These are phyloP conservation scores for Tinamus major DNA, from an alignment of 2,797 vertebrate genomes.

Conservation along the genomic window DNA sequence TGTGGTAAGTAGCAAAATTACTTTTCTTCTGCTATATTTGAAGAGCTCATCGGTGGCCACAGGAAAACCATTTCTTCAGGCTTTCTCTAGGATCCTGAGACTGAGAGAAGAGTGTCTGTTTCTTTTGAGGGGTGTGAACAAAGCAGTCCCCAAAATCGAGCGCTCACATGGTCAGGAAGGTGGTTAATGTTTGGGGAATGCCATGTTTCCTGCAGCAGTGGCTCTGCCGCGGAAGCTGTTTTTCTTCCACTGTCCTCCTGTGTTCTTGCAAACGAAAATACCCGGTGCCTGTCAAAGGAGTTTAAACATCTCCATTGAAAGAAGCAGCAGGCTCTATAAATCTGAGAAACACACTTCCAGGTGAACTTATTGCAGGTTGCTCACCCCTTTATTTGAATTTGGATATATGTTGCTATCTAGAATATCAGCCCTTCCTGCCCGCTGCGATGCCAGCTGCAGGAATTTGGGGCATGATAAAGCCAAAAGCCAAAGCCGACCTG, in stretches of 20 bases:
- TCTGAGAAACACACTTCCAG: background rate
- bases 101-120: background rate
- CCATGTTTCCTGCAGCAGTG: background rate
- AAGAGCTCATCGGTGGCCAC: background rate
- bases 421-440: background rate
- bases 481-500: background rate
- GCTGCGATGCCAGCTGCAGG: background rate
- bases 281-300: background rate
- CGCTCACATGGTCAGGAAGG: background rate
- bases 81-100: background rate
- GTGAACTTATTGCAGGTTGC: background rate
- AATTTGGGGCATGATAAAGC: background rate
- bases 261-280: background rate
- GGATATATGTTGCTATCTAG: background rate
- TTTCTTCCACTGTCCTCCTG: background rate
- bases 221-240: background rate
- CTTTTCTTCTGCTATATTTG: background rate
- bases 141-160: background rate
- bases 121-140: background rate
- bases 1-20: background rate
- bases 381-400: background rate
- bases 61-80: background rate
- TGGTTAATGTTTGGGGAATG: background rate
- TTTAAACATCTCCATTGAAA: background rate
- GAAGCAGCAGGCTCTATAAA: background rate